Base-by-base conservation (phyloP, 2,113 vertebrate genomes). In the Rhinopomastus cyanomelas region DNA sequence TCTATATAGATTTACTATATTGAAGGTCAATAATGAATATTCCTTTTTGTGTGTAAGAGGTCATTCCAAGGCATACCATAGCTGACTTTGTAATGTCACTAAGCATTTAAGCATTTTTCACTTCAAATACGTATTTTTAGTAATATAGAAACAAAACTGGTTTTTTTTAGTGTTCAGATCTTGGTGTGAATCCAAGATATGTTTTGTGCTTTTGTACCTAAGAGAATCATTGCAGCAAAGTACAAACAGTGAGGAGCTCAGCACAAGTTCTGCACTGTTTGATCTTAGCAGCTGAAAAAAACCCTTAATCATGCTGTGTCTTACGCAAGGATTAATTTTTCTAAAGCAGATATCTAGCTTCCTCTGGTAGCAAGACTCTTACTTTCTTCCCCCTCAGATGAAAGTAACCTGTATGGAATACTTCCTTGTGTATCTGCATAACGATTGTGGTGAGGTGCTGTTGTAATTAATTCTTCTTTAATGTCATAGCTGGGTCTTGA, bases 21-120 rank as follows among this genome's bases (percentile, higher is more conserved):
- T 92, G 92, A 96, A 95, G 92, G 92, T 95, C 93, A 76, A 16
- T 86, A 65, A 56, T 65, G 73, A 81, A 20, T 87, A 52, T 81
- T 90, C 42, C 23, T 23, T 73, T 11, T 81, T 72, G 32, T 76
- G 27, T 60, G 71, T 53, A 67, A 87, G 71, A 76, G 82, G 83
- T 95, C 85, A 29, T 74, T 93, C 18, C 46, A 87, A 81, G 48
- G 67, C 72, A 12, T 89, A 18, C 30, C 42, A 8, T 86, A 72
- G 49, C 46, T 86, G 2, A 60, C 53, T 68, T 65, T 20, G 4
- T 79, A 68, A 42, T 21, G 65, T 51, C 16, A 72, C 25, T 57
- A 36, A 79, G 27, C 5, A 18, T 23, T 68, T 65, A 81, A 85
- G 9, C 20, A 8, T 49, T 84, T 88, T 61, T n/a, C 7, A 22